Percentiles rank a stretch among this genome's conserved stretches.
phyloP scores from a whole-genome alignment of 2,888 invertebrate species.

The Eristalinus aeneus region DNA sequence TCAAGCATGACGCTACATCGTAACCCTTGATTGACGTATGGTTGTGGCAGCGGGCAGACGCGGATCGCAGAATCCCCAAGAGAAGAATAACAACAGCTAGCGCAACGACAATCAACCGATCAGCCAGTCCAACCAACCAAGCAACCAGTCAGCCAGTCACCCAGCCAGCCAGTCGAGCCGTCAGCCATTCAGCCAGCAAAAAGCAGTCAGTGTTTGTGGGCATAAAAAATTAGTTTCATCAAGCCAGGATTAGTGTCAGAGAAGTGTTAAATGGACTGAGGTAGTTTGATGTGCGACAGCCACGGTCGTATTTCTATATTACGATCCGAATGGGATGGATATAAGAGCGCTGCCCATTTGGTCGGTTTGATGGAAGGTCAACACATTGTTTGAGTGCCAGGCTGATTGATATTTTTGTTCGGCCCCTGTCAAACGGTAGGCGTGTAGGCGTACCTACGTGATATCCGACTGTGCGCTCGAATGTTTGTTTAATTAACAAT shows the following conservation, averaged over 20 bases:
- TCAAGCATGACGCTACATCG: conserved; percentile 79
- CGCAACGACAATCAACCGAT: conserved; percentile 13
- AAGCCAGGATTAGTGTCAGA: conserved; percentile 81
- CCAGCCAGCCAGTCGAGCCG: not conserved
- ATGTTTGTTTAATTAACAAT: conserved; percentile 68
- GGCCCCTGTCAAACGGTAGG: conserved; percentile 68
- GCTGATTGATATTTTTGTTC: conserved; percentile 70
- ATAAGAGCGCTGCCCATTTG: conserved; percentile 46
- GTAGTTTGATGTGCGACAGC: conserved; percentile 72
- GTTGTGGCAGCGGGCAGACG: conserved; percentile 46
- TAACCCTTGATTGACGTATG: conserved; percentile 73
- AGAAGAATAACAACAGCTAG: conserved; percentile 56
- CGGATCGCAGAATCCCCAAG: conserved; percentile 41
- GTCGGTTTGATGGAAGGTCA: conserved; percentile 68
- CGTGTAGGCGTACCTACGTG: conserved; percentile 58
- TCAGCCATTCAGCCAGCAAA: conserved; percentile 57
- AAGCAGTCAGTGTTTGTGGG: conserved; percentile 69
- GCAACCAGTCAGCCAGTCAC: conserved; percentile 13
- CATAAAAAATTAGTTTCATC: conserved; percentile 81
- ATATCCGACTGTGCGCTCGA: conserved; percentile 7
- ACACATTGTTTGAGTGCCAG: conserved; percentile 70
- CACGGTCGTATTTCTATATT: conserved; percentile 70
- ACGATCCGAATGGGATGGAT: conserved; percentile 52
- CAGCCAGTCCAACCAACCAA: not conserved
- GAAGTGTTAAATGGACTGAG: conserved; percentile 81